These are phyloP conservation scores for Genyomyrus donnyi DNA, from an alignment of 2,113 vertebrate genomes.

Conservation along the genomic window DNA sequence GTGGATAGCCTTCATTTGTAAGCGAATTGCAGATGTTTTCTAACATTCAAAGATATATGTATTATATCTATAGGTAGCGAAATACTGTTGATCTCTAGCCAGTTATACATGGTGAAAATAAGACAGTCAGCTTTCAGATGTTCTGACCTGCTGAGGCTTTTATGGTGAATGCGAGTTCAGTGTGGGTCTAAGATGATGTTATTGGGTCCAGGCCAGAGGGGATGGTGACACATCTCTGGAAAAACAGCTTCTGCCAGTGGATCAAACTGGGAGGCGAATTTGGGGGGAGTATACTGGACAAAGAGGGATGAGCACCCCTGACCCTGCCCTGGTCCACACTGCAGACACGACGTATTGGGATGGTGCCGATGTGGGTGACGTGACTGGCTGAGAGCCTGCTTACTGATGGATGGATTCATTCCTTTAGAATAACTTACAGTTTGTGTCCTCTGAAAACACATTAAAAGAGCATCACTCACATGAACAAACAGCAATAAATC, in stretches of 20 bases:
- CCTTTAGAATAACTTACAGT: slow-evolving; percentile 16
- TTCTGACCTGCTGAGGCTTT: not conserved
- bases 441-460: slow-evolving; percentile 18
- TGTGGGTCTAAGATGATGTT: not conserved
- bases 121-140: not conserved
- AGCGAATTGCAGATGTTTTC: not conserved
- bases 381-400: not conserved
- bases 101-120: not conserved
- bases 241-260: not conserved
- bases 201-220: slow-evolving; percentile 1
- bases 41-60: not conserved
- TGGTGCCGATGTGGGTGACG: not conserved
- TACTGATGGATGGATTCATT: slow-evolving; percentile 11
- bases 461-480: slow-evolving; percentile 23
- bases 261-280: not conserved
- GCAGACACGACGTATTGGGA: not conserved
- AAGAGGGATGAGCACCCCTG: slow-evolving; percentile 19
- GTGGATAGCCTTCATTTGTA: not conserved
- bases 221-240: not conserved
- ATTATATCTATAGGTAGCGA: not conserved
- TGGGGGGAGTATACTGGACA: not conserved
- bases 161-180: not conserved
- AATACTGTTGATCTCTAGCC: not conserved
- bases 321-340: slow-evolving; percentile 10
- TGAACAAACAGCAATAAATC: slow-evolving; percentile 1